Evolutionary conservation across 2,888 invertebrate genomes (phyloP), one percentile per base, ranked within the genome.

Genomic region (Drosophila austrosaltans): DNA sequence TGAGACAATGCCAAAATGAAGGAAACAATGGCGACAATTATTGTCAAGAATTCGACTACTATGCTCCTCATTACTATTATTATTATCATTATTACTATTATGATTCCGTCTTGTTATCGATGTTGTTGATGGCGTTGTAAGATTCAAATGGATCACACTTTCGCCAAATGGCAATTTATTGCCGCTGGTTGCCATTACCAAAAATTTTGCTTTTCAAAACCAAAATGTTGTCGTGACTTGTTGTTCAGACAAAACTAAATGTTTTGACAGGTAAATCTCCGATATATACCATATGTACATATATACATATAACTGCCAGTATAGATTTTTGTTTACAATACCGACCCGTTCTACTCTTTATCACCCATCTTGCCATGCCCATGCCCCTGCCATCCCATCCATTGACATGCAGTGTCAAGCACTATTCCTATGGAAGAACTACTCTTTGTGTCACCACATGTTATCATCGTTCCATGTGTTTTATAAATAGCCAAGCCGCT

Each of bases 1-100:
- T n/a, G 68, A 7, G 5, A 75, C 60, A 32, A 88, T 32, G 22
- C 64, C 68, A 4, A 74, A 8, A n/a, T 83, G 79, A 54, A 75
- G 63, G n/a, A 75, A 88, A 2, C 68, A 2, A 2, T 58, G 54
- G 10, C 59, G 48, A 7, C 72, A 72, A 16, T 53, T 53, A 3
- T 30, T 40, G 32, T 39, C 10, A 7, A n/a, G 20, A 0, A 22
- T 20, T 0, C 63, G 32, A 12, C 39, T 39, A 2, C 16, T 54
- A 20, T 16, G 44, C 32, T 60, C 63, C n/a, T 61, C 53, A 22
- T 30, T 5, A 30, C 5, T 30, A 30, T 30, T 30, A 30, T 60
- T 40, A 5, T 20, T 1, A 16, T 12, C 20, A 1, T 30, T 16
- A 2, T 28, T 28, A 20, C 70, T 16, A 20, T 44, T 53, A n/a